phyloP scores from a whole-genome alignment of 2,113 vertebrate species.

The Colius striatus region DNA sequence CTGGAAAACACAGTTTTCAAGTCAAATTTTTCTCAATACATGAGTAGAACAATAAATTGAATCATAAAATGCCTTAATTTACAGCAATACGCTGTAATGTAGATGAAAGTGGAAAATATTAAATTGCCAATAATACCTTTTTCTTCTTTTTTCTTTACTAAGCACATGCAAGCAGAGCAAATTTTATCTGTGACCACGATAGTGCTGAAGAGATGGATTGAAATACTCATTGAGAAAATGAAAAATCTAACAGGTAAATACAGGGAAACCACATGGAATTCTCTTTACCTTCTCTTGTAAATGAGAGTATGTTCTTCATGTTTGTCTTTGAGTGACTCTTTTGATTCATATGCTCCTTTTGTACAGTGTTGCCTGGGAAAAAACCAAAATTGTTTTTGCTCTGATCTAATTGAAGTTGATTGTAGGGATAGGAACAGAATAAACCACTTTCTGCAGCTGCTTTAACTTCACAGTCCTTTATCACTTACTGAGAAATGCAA shows the following conservation, averaged over 20 bases:
- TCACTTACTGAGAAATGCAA: background rate
- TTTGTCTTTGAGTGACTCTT: background rate
- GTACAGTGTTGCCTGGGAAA: background rate
- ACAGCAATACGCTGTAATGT: background rate
- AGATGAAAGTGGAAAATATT: background rate
- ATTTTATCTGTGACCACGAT: background rate
- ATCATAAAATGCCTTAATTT: conserved; percentile 49
- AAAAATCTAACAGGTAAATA: background rate
- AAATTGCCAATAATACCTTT: background rate
- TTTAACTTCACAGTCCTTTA: background rate
- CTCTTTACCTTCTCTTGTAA: background rate
- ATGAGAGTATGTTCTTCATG: background rate
- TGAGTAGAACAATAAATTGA: conserved; percentile 56
- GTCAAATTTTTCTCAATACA: conserved; percentile 48
- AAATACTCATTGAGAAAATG: background rate
- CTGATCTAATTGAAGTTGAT: background rate
- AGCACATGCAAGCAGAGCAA: background rate
- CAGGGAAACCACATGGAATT: background rate
- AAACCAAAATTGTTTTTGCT: background rate
- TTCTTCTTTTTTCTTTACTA: background rate
- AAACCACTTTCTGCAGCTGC: background rate
- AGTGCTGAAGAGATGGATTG: background rate
- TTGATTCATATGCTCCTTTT: background rate
- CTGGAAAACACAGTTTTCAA: conserved; percentile 74
- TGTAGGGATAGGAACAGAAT: background rate